Conservation (phyloP, 2,888 invertebrate species). For the Machimus atricapillus region DNA sequence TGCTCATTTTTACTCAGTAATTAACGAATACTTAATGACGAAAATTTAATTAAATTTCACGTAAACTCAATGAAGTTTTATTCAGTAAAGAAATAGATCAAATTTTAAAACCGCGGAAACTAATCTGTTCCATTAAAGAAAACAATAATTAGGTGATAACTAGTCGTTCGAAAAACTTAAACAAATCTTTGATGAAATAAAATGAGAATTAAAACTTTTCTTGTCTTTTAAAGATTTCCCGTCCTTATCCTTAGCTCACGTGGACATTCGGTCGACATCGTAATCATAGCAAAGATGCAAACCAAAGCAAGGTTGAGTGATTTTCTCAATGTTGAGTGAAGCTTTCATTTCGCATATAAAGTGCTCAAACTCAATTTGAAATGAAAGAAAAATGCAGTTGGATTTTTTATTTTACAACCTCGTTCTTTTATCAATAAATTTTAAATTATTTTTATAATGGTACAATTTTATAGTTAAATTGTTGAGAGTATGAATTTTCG, state of each 20-base stretch:
- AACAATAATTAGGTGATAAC: constrained; percentile 30
- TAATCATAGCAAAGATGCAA: not conserved
- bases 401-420: no score
- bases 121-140: constrained; percentile 7
- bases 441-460: no score
- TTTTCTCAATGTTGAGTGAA: not conserved
- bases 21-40: not conserved
- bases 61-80: constrained; percentile 6
- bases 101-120: not conserved
- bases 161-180: constrained; percentile 10
- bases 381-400: not conserved
- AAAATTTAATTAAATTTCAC: constrained; percentile 2
- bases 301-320: not conserved
- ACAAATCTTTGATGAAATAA: constrained; percentile 16
- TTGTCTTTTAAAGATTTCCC: not conserved
- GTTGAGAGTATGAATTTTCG: no score
- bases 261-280: not conserved
- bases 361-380: not conserved
- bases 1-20: constrained; percentile 32
- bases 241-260: not conserved
- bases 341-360: not conserved
- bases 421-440: no score
- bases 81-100: not conserved
- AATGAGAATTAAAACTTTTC: not conserved
- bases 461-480: no score